phyloP scores from a whole-genome alignment of 2,113 vertebrate genomes.

The Marmota flaviventris region DNA sequence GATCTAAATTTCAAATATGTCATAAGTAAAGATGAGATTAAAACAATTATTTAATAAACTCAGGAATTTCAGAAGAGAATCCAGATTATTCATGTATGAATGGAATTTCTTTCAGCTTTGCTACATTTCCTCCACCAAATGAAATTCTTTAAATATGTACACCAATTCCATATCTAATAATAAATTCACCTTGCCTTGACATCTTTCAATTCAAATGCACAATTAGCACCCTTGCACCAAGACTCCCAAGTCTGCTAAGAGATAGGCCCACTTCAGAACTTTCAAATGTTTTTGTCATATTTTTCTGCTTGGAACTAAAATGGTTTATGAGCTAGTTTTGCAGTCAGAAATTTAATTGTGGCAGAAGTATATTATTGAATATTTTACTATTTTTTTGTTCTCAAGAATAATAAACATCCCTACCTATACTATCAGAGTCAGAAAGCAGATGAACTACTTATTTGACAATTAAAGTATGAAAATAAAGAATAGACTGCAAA shows the following conservation, averaged over 20 bases:
- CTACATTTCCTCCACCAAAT: not conserved
- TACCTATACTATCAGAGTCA: not conserved
- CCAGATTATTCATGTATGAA: not conserved
- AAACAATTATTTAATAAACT: not conserved
- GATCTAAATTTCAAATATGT: not conserved
- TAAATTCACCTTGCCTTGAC: not conserved
- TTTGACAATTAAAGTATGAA: not conserved
- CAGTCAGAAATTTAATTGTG: not conserved
- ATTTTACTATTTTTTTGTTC: constrained; percentile 47
- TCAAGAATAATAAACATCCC: not conserved
- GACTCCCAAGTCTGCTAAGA: not conserved
- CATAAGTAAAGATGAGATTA: not conserved
- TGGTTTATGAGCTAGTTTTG: not conserved
- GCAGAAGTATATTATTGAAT: not conserved
- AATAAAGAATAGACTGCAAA: not conserved
- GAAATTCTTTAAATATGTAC: not conserved
- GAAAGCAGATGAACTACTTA: not conserved
- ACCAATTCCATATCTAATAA: not conserved
- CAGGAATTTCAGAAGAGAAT: not conserved
- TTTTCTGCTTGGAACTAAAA: constrained; percentile 6
- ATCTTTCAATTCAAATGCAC: not conserved
- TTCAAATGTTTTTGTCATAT: not conserved
- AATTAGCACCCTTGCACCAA: not conserved
- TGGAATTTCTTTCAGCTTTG: not conserved
- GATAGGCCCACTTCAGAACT: not conserved